Evolutionary conservation across 2,888 invertebrate species (phyloP), one percentile per base, ranked within the genome.

Genomic region (Eustalomyia histrio): DNA sequence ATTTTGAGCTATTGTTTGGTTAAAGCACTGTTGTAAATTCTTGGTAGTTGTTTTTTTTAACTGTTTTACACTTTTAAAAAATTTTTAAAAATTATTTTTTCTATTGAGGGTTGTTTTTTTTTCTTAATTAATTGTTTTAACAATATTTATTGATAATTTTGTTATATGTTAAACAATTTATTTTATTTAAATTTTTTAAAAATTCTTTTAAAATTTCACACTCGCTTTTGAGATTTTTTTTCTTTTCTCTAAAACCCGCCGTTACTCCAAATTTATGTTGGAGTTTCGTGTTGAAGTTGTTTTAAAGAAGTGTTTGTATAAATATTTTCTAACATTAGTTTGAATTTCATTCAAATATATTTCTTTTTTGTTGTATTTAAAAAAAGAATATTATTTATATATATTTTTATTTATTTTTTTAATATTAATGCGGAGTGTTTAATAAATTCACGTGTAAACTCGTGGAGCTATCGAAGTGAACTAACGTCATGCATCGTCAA

Each of bases 391-490:
- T 29, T 29, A 6, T 53, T 64, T 29, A 14, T 43, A 50, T 39
- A 47, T 57, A 57, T 47, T 65, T 24, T 24, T 24, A 24, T 68
- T 69, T 21, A 60, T 58, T 67, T 75, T 85, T 81, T 64, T 81
- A 83, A 83, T 83, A 79, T 82, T 71, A 39, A 52, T 61, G 60
- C 81, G 81, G 76, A 80, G 83, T 76, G 79, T 80, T 86, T 86
- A 86, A 88, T 86, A 86, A 88, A 84, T 86, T 88, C 89, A 90
- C 90, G 90, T 91, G 90, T 86, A 90, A 88, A 90, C 91, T 90
- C 90, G 87, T 87, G 87, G 90, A 90, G 90, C 90, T 90, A 90
- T 91, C 90, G 90, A 90, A 90, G 89, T 90, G 88, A 91, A 91
- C 90, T 91, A 90, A 91, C 89, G 89, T 89, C 89, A 90, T 89